These are phyloP conservation scores for Epinephelus awoara DNA, from an alignment of 2,797 vertebrate species.

Conservation along the genomic window DNA sequence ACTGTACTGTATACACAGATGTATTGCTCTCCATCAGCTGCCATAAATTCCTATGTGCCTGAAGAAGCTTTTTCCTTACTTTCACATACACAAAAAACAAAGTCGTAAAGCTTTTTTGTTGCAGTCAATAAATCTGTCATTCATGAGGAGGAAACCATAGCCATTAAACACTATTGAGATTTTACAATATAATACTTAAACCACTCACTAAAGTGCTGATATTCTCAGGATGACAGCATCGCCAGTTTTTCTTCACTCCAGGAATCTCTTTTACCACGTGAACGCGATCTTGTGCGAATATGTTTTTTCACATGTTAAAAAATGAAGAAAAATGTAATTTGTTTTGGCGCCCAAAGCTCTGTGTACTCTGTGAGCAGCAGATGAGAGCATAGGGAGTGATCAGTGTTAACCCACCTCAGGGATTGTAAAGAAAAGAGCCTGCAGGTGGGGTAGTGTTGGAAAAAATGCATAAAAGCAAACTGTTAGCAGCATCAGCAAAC, in stretches of 20 bases:
- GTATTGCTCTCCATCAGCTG: conserved; percentile 52
- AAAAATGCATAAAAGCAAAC: conserved; percentile 33
- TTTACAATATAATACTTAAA: conserved; percentile 36
- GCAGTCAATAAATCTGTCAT: conserved; percentile 36
- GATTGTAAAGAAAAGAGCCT: conserved; percentile 54
- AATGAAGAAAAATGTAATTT: conserved; percentile 14
- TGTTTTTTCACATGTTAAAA: conserved; percentile 28
- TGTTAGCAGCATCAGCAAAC: conserved; percentile 18
- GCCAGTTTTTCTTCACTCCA: conserved; percentile 8
- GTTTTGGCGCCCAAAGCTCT: conserved; percentile 30
- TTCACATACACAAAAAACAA: conserved; percentile 37
- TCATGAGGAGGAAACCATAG: conserved; percentile 41
- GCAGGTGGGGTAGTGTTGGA: conserved; percentile 46
- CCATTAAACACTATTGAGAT: conserved; percentile 28
- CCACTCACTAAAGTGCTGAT: conserved; percentile 3
- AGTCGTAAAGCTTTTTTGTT: conserved; percentile 26
- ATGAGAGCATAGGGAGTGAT: conserved; percentile 66
- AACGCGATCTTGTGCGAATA: conserved; percentile 23
- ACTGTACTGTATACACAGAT: conserved; percentile 35
- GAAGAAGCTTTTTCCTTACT: not conserved
- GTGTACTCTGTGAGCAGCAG: conserved; percentile 39
- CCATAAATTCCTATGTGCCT: conserved; percentile 28
- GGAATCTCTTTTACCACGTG: conserved; percentile 7
- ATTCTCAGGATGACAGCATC: not conserved
- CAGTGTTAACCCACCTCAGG: conserved; percentile 37